Evolutionary conservation across 2,888 invertebrate genomes (phyloP), one percentile per base, ranked within the genome.

Genomic region (Eucriotettix oculatus): DNA sequence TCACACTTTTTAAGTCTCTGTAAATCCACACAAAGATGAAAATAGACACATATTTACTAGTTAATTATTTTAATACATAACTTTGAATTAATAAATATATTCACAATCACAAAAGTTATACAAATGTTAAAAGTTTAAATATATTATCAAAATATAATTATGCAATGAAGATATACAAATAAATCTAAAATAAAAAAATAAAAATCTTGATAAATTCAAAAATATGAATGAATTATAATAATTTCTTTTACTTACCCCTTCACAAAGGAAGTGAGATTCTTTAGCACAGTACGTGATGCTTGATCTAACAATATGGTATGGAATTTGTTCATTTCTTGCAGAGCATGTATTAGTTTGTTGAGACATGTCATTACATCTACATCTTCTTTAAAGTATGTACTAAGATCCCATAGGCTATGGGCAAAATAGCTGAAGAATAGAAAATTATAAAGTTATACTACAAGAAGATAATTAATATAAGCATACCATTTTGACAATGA

Each of bases 271-370:
- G 83, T 85, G 70, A 96, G 82, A 79, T 93, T 94, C 77, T 91
- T 92, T 55, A 90, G 78, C 64, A 96, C 86, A 64, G 93, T 92
- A 69, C 93, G 80, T 60, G 91, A 89, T 10, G 93, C 92, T 75
- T 95, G 95, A 73, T 96, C 95, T 69, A 95, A 76, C 41, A 95
- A 76, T 65, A 90, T 93, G 53, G 89, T 86, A 70, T 95, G 90
- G 71, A 90, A 94, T 72, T 94, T 95, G 72, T 90, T 88, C 85
- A 95, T 90, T 77, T 96, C 95, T 75, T 90, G 83, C 61, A 94
- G 78, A 59, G 86, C 83, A 70, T 88, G 83, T 65, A 87, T 86
- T 65, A 89, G 78, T 73, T 86, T 86, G 67, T 84, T 85, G 57
- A 95, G 76, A 48, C 87, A 85, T 62, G 89, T 85, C 74, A 88